Percentiles rank a stretch among this genome's conserved stretches.
phyloP scores from a whole-genome alignment of 1,140 invertebrate species.

The Drosophila sulfurigaster region DNA sequence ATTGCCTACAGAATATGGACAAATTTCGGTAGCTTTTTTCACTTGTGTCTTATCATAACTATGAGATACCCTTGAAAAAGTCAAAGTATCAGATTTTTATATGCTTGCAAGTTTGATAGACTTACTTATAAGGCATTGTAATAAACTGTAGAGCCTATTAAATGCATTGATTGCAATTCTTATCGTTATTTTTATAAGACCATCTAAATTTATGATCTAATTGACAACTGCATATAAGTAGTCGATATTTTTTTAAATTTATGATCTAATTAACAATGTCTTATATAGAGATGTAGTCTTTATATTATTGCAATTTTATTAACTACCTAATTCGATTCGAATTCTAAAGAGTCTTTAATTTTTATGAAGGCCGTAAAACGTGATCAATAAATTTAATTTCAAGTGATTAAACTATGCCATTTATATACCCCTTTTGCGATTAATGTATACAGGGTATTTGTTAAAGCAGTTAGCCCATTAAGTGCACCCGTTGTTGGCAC shows the following conservation, averaged over 20 bases:
- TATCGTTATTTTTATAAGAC: background rate
- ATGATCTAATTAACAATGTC: background rate
- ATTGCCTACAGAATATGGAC: conserved; percentile 1
- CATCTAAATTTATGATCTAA: background rate
- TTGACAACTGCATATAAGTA: background rate
- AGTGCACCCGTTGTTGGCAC: conserved; percentile 53
- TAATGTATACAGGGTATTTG: conserved; percentile 32
- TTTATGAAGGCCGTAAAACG: background rate
- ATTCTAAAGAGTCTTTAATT: background rate
- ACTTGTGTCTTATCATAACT: background rate
- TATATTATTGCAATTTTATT: background rate
- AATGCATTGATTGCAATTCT: background rate
- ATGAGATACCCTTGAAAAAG: background rate
- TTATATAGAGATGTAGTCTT: background rate
- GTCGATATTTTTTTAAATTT: background rate
- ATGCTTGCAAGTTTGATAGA: background rate
- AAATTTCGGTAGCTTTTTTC: background rate
- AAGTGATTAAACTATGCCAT: background rate
- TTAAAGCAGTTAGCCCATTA: conserved; percentile 49
- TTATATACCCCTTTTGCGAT: conserved; percentile 1
- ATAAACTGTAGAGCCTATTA: background rate
- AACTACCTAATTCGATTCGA: background rate
- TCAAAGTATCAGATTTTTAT: background rate
- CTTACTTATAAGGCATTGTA: background rate
- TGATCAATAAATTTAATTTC: background rate